Evolutionary conservation across 1,140 invertebrate species (phyloP), one percentile per base, ranked within the genome.

Genomic region (Choristoneura fumiferana): DNA sequence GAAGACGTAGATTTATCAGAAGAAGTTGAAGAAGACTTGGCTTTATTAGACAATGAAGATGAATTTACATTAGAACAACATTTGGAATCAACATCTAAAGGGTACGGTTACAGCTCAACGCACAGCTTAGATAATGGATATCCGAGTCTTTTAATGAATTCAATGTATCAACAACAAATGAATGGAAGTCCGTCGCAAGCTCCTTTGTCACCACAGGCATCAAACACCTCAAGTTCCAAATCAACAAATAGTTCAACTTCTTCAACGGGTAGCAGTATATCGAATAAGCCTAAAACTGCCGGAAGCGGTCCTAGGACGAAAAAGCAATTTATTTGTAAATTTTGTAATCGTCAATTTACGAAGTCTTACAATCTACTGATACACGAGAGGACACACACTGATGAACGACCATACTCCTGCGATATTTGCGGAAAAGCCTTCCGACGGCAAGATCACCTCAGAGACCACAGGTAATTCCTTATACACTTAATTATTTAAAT

Each of bases 371-470:
- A 99, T 84, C 92, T 99, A 52, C 90, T 99, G 45, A 99, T 99
- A 68, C 98, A 99, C 89, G 97, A 99, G 87, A 92, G 98, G 69
- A 99, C 98, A 1, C 98, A 99, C 82, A 99, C 98, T 1, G 97
- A 99, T 87, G 98, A 99, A 85, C 89, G 98, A 56, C 98, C 98
- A 1, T 99, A 98, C 79, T 96, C 97, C 8, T 99, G 98, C 90
- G 98, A 99, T 87, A 96, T 99, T 62, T 99, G 98, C 87, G 95
- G 96, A 35, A 99, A 99, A 82, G 96, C 97, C 8, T 99, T 99
- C 90, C 91, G 98, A 59, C 91, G 98, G 76, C 98, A 99, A 87
- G 97, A 99, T 90, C 97, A 99, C 90, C 92, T 99, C 0, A 91
- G 97, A 82, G 97, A 98, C 89, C 97, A 98, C 90, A 95, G 95